Evolutionary conservation across 1,140 invertebrate genomes (phyloP).

Genomic region (Drosophila nikananu): DNA sequence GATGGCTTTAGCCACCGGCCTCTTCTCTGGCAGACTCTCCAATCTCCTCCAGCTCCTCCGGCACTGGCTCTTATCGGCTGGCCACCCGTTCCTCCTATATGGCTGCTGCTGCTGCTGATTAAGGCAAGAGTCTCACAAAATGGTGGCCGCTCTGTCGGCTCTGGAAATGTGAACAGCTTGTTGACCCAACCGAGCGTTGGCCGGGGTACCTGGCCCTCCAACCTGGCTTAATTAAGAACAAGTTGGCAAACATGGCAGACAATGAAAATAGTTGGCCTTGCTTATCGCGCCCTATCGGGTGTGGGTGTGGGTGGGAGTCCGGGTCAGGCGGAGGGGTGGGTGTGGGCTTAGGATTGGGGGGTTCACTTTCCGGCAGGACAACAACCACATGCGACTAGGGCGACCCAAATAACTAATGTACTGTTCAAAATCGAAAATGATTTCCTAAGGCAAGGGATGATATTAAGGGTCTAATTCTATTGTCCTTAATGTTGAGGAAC

Average conservation of each 20-base stretch:
- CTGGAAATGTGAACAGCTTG: constrained; percentile 59
- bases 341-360: background rate
- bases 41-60: constrained; percentile 44
- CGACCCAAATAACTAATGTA: constrained; percentile 42
- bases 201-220: constrained; percentile 29
- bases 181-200: constrained; percentile 59
- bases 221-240: constrained; percentile 81
- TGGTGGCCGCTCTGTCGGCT: constrained; percentile 52
- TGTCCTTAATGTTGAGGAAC: too few species aligned
- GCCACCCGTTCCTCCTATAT: constrained; percentile 40
- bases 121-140: constrained; percentile 67
- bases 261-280: constrained; percentile 79
- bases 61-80: constrained; percentile 58
- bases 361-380: constrained; percentile 71
- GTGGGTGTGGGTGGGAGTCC: background rate
- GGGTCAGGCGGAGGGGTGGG: background rate
- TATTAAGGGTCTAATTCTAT: background rate
- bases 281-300: constrained; percentile 74
- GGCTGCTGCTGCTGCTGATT: constrained; percentile 79
- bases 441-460: background rate
- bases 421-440: constrained; percentile 18
- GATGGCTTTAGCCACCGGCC: constrained; percentile 9
- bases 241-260: constrained; percentile 71
- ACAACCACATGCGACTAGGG: constrained; percentile 25
- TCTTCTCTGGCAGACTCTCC: constrained; percentile 50